Percentiles rank a stretch among this genome's conserved stretches.
Conservation (phyloP, 2,888 invertebrate genomes). For the Aricia artaxerxes region DNA sequence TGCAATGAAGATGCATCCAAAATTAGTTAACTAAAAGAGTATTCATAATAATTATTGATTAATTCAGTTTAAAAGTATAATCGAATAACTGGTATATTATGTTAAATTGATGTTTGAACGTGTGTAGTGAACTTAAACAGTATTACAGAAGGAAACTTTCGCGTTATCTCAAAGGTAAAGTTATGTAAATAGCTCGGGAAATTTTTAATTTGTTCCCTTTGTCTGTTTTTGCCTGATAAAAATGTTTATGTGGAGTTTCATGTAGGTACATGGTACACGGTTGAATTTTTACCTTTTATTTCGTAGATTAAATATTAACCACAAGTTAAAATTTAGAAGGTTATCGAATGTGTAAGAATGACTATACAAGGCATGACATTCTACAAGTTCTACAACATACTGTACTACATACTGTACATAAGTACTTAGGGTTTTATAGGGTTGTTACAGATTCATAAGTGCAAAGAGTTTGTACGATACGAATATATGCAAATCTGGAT, state of each 20-base stretch:
- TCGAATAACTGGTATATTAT: no score
- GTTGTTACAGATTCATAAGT: background rate
- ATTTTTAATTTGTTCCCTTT: background rate
- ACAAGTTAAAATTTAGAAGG: slow-evolving; percentile 17
- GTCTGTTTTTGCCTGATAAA: background rate
- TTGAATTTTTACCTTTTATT: slow-evolving; percentile 9
- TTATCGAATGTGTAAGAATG: slow-evolving; percentile 36
- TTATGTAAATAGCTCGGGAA: background rate
- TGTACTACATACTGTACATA: background rate
- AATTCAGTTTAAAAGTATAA: no score
- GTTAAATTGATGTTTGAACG: background rate
- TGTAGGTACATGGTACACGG: no score
- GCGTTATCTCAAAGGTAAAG: background rate
- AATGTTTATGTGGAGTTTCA: background rate
- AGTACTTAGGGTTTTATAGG: slow-evolving; percentile 5
- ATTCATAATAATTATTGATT: no score
- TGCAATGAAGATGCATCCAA: no score
- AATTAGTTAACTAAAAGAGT: no score
- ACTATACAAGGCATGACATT: slow-evolving; percentile 30
- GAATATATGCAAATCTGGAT: no score
- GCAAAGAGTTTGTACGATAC: background rate
- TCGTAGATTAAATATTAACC: background rate
- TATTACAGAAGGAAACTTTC: background rate
- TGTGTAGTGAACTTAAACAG: background rate
- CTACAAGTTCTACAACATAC: slow-evolving; percentile 31